These are phyloP conservation scores for Neodon shergylaensis DNA, from an alignment of 2,113 vertebrate species.

Conservation along the genomic window DNA sequence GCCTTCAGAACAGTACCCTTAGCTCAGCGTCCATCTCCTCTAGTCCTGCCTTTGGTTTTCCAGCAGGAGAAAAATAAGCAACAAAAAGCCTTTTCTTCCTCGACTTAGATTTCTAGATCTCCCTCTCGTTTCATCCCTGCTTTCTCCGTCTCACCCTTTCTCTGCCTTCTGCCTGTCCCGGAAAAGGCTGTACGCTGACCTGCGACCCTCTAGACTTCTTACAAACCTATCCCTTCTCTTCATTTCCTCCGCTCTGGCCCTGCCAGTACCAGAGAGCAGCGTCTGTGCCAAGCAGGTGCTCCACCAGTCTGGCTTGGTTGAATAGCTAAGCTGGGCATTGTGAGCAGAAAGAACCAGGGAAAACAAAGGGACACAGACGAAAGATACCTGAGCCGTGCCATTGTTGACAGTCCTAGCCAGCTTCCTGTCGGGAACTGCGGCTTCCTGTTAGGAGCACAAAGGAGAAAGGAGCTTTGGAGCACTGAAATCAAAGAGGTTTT, in stretches of 20 bases:
- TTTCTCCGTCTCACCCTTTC: background rate
- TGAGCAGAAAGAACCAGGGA: background rate
- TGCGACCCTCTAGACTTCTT: background rate
- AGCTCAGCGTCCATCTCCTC: accelerated
- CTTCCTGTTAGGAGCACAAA: background rate
- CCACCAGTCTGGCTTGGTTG: background rate
- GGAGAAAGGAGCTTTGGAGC: background rate
- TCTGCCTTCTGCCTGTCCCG: background rate
- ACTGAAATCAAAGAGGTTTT: background rate
- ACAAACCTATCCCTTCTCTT: background rate
- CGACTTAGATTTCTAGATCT: background rate
- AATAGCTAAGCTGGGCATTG: background rate
- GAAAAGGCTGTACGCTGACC: background rate
- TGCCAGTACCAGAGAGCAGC: background rate
- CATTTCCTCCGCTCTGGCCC: accelerated
- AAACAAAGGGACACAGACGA: background rate
- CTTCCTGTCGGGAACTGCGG: background rate
- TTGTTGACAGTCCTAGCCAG: background rate
- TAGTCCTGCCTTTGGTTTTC: background rate
- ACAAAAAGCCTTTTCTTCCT: background rate
- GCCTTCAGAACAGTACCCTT: background rate
- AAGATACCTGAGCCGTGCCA: background rate
- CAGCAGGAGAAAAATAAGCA: background rate
- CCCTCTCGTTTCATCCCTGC: too few relatives aligned
- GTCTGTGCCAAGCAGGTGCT: background rate